phyloP scores from a whole-genome alignment of 2,888 invertebrate genomes.

The Selenia dentaria region DNA sequence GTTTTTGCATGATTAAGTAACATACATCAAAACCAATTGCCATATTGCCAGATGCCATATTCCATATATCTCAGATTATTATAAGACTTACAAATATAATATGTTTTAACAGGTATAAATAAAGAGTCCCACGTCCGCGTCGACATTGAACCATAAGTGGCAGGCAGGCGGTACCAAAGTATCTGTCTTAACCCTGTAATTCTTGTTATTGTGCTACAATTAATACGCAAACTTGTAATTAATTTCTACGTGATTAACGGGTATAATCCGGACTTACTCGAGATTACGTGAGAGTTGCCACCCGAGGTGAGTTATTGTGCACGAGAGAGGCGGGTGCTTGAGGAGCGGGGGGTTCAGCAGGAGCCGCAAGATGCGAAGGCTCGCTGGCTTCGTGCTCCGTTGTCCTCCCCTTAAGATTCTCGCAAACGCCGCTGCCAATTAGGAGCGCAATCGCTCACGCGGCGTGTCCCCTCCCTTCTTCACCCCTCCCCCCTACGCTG shows the following conservation, averaged over 20 bases:
- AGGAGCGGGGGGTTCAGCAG: constrained; percentile 38
- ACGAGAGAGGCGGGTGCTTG: constrained; percentile 44
- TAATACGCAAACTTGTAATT: constrained; percentile 84
- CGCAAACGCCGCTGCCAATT: constrained; percentile 85
- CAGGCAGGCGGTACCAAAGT: constrained; percentile 31
- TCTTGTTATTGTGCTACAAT: constrained; percentile 80
- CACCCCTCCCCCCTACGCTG: constrained; percentile 47
- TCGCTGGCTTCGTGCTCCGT: constrained; percentile 61
- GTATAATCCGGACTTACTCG: constrained; percentile 81
- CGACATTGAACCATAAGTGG: too few species aligned
- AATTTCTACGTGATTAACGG: constrained; percentile 83
- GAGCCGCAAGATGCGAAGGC: constrained; percentile 73
- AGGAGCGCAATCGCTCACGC: constrained; percentile 84
- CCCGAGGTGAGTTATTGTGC: constrained; percentile 78
- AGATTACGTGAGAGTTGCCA: constrained; percentile 77
- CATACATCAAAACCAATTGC: too few species aligned
- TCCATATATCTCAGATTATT: too few species aligned
- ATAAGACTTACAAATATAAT: too few species aligned
- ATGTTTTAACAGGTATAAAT: too few species aligned
- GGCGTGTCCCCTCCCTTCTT: constrained; percentile 58
- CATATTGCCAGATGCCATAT: too few species aligned
- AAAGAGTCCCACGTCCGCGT: too few species aligned
- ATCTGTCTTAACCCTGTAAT: constrained; percentile 60
- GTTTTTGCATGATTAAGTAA: too few species aligned
- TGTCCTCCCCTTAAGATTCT: constrained; percentile 85